Evolutionary conservation across 2,888 invertebrate genomes (phyloP).

Genomic region (Leucophenga montana): DNA sequence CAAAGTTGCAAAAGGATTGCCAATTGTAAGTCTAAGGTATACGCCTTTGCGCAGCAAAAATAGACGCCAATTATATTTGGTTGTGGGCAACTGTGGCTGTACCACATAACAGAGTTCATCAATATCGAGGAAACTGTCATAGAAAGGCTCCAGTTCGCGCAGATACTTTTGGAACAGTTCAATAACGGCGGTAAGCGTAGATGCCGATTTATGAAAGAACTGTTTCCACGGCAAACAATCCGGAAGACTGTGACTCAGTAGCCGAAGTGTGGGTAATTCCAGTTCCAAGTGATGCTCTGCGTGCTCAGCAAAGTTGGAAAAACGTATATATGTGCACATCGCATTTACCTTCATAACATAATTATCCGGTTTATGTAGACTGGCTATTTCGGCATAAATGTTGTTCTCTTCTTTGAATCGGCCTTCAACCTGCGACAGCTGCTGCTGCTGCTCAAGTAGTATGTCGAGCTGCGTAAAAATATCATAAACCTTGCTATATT

Average conservation of each 20-base stretch:
- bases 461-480: neutral
- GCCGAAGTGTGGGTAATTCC: constrained; percentile 49
- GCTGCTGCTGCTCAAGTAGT: neutral
- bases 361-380: constrained; percentile 49
- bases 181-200: constrained; percentile 36
- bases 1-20: constrained; percentile 65
- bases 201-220: constrained; percentile 46
- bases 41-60: constrained; percentile 69
- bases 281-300: constrained; percentile 65
- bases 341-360: constrained; percentile 59
- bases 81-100: constrained; percentile 63
- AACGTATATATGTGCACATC: constrained; percentile 52
- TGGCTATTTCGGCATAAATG: constrained; percentile 59
- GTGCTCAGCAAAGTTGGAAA: constrained; percentile 59
- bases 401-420: constrained; percentile 32
- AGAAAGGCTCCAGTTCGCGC: constrained; percentile 67
- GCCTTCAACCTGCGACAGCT: neutral
- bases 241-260: constrained; percentile 67
- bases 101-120: constrained; percentile 71
- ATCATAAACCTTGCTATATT: constrained; percentile 27
- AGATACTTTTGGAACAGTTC: constrained; percentile 56
- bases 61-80: constrained; percentile 66
- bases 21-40: constrained; percentile 65
- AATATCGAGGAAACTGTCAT: constrained; percentile 65
- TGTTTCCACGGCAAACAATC: constrained; percentile 54